A percentile compares a stretch with the other conserved stretches of the same genome.
Conservation (phyloP, 2,113 vertebrate species). For the Panthera leo region DNA sequence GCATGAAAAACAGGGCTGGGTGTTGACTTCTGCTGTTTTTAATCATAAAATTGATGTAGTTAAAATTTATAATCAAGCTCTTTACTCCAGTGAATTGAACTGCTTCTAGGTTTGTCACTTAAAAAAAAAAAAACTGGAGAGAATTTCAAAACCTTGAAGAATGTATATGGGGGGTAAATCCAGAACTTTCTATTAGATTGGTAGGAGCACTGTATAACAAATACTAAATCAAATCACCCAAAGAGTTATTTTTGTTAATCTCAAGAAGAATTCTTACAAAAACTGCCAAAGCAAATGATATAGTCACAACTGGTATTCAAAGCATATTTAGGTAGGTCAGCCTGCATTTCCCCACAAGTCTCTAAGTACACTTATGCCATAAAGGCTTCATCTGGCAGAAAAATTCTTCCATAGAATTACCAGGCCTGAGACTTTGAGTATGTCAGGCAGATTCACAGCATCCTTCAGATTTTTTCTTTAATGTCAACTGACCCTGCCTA, state of each 20-base stretch:
- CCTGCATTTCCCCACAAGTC: not conserved
- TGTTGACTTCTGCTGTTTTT: not conserved
- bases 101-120: not conserved
- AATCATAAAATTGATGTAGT: not conserved
- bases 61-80: not conserved
- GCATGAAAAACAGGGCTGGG: not conserved
- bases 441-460: not conserved
- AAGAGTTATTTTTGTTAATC: not conserved
- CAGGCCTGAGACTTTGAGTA: not conserved
- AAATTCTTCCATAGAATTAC: not conserved
- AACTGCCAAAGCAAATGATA: not conserved
- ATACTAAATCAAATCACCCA: not conserved
- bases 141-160: conserved; percentile 15
- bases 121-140: not conserved
- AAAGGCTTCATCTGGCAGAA: not conserved
- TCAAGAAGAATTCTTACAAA: conserved; percentile 6
- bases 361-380: not conserved
- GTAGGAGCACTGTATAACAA: not conserved
- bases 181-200: not conserved
- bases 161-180: not conserved
- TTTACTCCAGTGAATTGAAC: not conserved
- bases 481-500: not conserved
- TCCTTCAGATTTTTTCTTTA: not conserved
- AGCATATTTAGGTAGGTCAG: not conserved
- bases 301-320: not conserved